Evolutionary conservation across 2,797 vertebrate genomes (phyloP).

Genomic region (Philypnodon macrostomus): DNA sequence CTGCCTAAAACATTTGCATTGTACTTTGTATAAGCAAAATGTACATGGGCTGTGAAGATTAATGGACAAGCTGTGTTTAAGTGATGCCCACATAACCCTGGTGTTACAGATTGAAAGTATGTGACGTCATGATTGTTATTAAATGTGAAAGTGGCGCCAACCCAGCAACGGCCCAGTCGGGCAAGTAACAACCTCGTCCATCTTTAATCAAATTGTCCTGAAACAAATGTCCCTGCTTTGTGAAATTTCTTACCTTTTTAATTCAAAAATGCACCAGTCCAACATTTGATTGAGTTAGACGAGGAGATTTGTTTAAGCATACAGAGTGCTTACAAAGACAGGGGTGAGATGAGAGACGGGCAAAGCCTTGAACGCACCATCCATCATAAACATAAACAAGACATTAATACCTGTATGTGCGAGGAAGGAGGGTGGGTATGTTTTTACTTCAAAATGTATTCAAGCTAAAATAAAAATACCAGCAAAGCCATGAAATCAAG

Average conservation of each 20-base stretch:
- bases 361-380: constrained; percentile 55
- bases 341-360: constrained; percentile 45
- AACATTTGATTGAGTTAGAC: constrained; percentile 69
- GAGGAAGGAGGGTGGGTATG: constrained; percentile 18
- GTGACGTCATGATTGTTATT: constrained; percentile 51
- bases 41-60: constrained; percentile 5
- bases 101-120: constrained; percentile 18
- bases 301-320: constrained; percentile 70
- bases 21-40: too few species aligned
- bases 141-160: constrained; percentile 65
- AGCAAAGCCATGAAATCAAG: constrained; percentile 30
- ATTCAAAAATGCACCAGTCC: constrained; percentile 72
- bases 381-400: constrained; percentile 75
- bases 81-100: constrained; percentile 9
- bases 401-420: constrained; percentile 57
- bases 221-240: constrained; percentile 71
- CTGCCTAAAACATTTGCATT: too few species aligned
- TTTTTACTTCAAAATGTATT: constrained; percentile 36
- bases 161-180: constrained; percentile 28
- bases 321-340: constrained; percentile 48
- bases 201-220: constrained; percentile 72
- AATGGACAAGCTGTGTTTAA: constrained; percentile 10
- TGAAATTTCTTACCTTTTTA: constrained; percentile 76
- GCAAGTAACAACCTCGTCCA: constrained; percentile 23
- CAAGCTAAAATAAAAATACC: constrained; percentile 14